Percentiles rank a stretch among this genome's conserved stretches.
These are phyloP conservation scores for Chrysomela aeneicollis DNA, from an alignment of 2,888 invertebrate species.

Conservation along the genomic window DNA sequence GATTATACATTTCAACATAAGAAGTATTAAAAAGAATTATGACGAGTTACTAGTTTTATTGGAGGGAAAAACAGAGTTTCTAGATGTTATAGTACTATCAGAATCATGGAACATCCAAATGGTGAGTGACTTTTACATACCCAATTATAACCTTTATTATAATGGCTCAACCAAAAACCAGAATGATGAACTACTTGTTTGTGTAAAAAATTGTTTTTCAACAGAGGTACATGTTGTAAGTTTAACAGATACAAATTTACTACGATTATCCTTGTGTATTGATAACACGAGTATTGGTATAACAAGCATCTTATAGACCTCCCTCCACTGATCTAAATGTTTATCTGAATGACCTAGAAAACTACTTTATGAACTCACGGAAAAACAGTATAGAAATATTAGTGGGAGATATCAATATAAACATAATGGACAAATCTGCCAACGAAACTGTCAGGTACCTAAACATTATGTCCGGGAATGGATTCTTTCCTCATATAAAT, in stretches of 20 bases:
- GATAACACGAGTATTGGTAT: slow-evolving; percentile 1
- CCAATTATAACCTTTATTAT: slow-evolving; percentile 11
- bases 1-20: slow-evolving; percentile 2
- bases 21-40: background rate
- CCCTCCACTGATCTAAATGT: background rate
- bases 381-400: slow-evolving; percentile 15
- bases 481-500: background rate
- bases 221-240: background rate
- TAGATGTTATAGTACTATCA: slow-evolving; percentile 8
- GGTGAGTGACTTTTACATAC: slow-evolving; percentile 12
- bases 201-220: slow-evolving; percentile 9
- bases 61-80: background rate
- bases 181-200: slow-evolving; percentile 7
- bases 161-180: slow-evolving; percentile 12
- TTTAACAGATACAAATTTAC: slow-evolving; percentile 9
- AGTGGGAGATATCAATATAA: slow-evolving; percentile 10
- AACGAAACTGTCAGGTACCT: slow-evolving; percentile 1
- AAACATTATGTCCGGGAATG: background rate
- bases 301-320: slow-evolving; percentile 13
- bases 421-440: background rate
- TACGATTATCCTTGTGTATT: slow-evolving; percentile 2
- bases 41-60: background rate
- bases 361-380: background rate
- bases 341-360: slow-evolving; percentile 11
- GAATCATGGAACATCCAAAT: slow-evolving; percentile 4